Evolutionary conservation across 2,113 vertebrate species (phyloP), one percentile per base, ranked within the genome.

Genomic region (Gymnogyps californianus): DNA sequence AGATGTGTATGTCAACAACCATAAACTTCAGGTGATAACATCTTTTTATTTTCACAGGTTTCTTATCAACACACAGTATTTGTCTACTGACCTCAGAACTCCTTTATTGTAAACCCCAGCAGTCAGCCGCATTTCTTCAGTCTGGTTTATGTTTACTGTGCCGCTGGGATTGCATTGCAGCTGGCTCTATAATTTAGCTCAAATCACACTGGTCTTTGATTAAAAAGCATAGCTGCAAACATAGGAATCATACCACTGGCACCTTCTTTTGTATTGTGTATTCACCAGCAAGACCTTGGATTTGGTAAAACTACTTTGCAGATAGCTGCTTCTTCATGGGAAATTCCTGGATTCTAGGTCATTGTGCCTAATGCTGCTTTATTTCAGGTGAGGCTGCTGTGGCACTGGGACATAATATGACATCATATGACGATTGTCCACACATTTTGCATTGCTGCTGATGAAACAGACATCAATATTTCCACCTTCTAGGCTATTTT

Each of bases 21-120:
- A 72, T 20, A 71, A 89, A 64, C 69, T 82, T 17, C 51, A 85
- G 70, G 38, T 82, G 96, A 83, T 15, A 79, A 57, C 34, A 85
- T 29, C 59, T 79, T 40, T 55, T 13, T 59, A 40, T 89, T 76
- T 55, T 79, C 80, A 74, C 19, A 13, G 67, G 74, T 34, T 85
- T 85, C 83, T 31, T 47, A 57, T 25, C 69, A 55, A 3, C 38
- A 20, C 7, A 0, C 3, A 2, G 38, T 15, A 51, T 89, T 51
- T 87, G 29, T 12, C 40, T 54, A 12, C 54, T 42, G 77, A 42
- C 51, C 91, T 89, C 61, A 31, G 84, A 13, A 13, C 13, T 24
- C 54, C 89, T 34, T 75, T 40, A 21, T 17, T 80, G 20, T 11
- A 10, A 59, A 67, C 13, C n/a, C 57, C 59, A 51, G 51, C 40